Conservation (phyloP, 2,888 invertebrate genomes). For the Eilema sororculum region DNA sequence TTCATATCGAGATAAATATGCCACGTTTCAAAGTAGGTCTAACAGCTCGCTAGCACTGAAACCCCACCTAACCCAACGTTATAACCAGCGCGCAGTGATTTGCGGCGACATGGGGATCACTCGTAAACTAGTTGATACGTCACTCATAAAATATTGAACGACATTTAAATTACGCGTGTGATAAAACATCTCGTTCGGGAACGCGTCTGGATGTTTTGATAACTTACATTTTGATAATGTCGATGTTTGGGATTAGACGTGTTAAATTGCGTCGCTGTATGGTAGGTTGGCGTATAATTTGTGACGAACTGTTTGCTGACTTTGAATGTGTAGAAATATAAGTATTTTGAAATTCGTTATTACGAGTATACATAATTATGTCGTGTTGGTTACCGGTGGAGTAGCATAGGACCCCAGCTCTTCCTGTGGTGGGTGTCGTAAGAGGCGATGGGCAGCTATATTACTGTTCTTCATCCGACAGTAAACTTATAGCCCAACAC, state of each 20-base stretch:
- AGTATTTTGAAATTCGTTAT: too few relatives aligned
- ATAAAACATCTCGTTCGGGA: constrained; percentile 40
- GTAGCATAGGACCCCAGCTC: too few relatives aligned
- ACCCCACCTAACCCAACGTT: constrained; percentile 37
- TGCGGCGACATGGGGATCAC: constrained; percentile 59
- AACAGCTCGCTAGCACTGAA: constrained; percentile 26
- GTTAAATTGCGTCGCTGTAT: not conserved
- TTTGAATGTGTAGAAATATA: not conserved
- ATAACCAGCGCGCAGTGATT: constrained; percentile 59
- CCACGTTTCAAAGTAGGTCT: too few relatives aligned
- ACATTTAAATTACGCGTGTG: constrained; percentile 45
- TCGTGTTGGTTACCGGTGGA: too few relatives aligned
- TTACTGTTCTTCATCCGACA: too few relatives aligned
- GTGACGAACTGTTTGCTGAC: not conserved
- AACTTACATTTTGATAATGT: constrained; percentile 30
- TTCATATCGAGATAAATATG: too few relatives aligned
- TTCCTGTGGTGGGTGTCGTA: too few relatives aligned
- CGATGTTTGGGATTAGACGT: not conserved
- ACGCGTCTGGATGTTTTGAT: constrained; percentile 26
- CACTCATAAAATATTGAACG: constrained; percentile 56
- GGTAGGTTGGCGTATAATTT: not conserved
- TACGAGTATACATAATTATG: too few relatives aligned
- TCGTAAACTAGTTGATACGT: constrained; percentile 62
- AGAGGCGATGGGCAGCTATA: too few relatives aligned
- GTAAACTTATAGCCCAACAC: too few relatives aligned